Evolutionary conservation across 1,140 invertebrate genomes (phyloP).

Genomic region (Brachionus angularis): DNA sequence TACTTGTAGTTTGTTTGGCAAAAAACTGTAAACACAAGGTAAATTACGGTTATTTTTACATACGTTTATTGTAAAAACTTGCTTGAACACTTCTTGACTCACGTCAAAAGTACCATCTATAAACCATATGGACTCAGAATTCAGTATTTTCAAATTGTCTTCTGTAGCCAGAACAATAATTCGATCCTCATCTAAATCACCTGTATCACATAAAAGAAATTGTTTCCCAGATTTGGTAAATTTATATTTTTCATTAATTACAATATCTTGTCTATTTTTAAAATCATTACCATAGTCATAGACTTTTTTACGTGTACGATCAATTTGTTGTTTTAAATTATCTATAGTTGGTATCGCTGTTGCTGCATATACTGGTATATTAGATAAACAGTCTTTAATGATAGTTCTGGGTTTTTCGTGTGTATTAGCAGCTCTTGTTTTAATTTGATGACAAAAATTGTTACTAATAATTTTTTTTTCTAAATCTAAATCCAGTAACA

Average conservation of each 20-base stretch:
- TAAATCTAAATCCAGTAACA: no score
- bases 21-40: neutral
- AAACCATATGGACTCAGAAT: neutral
- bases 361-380: neutral
- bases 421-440: neutral
- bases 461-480: no score
- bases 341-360: neutral
- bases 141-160: neutral
- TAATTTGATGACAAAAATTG: no score
- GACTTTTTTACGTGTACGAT: conserved; percentile 1
- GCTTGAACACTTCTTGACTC: neutral
- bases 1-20: neutral
- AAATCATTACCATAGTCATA: conserved; percentile 6
- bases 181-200: neutral
- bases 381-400: neutral
- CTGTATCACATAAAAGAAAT: neutral
- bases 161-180: neutral
- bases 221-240: neutral
- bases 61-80: neutral
- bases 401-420: conserved; percentile 10
- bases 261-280: neutral
- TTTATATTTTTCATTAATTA: neutral
- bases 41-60: neutral
- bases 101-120: neutral
- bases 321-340: conserved; percentile 11